A percentile compares a stretch with the other conserved stretches of the same genome.
These are phyloP conservation scores for Phycodurus eques DNA, from an alignment of 2,113 vertebrate species.

Conservation along the genomic window DNA sequence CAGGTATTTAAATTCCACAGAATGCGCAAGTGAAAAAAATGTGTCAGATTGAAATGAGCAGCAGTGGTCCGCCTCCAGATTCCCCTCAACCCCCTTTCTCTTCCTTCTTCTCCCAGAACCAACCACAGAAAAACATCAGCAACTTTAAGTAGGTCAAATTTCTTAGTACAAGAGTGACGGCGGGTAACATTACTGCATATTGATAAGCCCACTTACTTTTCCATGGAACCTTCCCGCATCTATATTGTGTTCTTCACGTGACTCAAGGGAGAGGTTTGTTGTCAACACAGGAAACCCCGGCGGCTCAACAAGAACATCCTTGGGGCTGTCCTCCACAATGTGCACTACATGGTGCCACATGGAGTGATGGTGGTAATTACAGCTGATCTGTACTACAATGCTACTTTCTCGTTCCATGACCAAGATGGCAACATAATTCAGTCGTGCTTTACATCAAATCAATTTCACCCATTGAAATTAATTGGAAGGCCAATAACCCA, in stretches of 20 bases:
- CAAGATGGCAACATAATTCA: neutral
- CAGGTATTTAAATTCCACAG: constrained; percentile 13
- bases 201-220: constrained; percentile 29
- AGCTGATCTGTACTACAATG: constrained; percentile 27
- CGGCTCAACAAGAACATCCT: constrained; percentile 27
- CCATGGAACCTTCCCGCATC: constrained; percentile 14
- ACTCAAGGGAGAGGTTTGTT: constrained; percentile 18
- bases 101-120: constrained; percentile 20
- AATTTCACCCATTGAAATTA: neutral
- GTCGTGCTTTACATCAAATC: neutral
- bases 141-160: constrained; percentile 63
- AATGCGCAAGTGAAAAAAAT: constrained; percentile 13
- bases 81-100: neutral
- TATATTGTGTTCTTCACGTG: constrained; percentile 13
- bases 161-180: constrained; percentile 21
- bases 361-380: constrained; percentile 57
- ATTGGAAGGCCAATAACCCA: neutral
- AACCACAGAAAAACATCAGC: constrained; percentile 31
- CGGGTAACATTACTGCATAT: constrained; percentile 26
- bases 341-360: neutral
- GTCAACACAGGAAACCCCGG: constrained; percentile 39
- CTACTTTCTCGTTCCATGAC: neutral
- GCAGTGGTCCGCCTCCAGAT: constrained; percentile 43
- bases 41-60: constrained; percentile 35
- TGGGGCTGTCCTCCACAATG: neutral